phyloP scores from a whole-genome alignment of 2,888 invertebrate genomes.

The Dryobota labecula region DNA sequence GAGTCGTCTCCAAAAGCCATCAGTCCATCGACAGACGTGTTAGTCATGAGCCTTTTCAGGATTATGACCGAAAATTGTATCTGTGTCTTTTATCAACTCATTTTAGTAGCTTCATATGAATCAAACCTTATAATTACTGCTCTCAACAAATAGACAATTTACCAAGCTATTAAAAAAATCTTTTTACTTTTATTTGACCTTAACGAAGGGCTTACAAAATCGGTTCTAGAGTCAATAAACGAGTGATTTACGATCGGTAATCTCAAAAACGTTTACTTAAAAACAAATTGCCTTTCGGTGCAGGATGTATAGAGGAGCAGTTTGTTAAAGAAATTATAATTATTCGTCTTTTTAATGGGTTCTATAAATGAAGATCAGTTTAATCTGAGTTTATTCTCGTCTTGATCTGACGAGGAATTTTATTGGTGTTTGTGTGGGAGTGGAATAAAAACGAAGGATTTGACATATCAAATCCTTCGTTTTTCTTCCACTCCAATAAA shows the following conservation, averaged over 20 bases:
- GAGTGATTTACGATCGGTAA: conserved; percentile 74
- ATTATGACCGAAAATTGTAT: background rate
- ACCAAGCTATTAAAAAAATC: conserved; percentile 60
- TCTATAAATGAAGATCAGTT: conserved; percentile 35
- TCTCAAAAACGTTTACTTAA: conserved; percentile 65
- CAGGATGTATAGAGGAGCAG: conserved; percentile 45
- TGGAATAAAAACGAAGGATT: conserved; percentile 6
- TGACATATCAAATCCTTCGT: background rate
- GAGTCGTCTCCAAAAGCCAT: no score
- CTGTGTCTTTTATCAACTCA: background rate
- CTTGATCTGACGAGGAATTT: conserved; percentile 24
- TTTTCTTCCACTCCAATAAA: conserved; percentile 23
- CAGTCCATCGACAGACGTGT: background rate
- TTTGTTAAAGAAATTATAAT: conserved; percentile 49
- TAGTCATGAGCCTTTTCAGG: no score
- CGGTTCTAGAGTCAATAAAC: conserved; percentile 71
- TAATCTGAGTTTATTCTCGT: conserved; percentile 26
- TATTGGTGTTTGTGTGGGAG: conserved; percentile 12
- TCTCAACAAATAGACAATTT: conserved; percentile 56
- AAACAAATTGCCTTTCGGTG: conserved; percentile 67
- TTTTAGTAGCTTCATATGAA: conserved; percentile 12
- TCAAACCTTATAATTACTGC: conserved; percentile 32
- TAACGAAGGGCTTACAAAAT: conserved; percentile 70
- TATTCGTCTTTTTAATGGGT: conserved; percentile 51
- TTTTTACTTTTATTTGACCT: conserved; percentile 48